Evolutionary conservation across 2,113 vertebrate species (phyloP), one percentile per base, ranked within the genome.

Genomic region (Australoheros scitulus): DNA sequence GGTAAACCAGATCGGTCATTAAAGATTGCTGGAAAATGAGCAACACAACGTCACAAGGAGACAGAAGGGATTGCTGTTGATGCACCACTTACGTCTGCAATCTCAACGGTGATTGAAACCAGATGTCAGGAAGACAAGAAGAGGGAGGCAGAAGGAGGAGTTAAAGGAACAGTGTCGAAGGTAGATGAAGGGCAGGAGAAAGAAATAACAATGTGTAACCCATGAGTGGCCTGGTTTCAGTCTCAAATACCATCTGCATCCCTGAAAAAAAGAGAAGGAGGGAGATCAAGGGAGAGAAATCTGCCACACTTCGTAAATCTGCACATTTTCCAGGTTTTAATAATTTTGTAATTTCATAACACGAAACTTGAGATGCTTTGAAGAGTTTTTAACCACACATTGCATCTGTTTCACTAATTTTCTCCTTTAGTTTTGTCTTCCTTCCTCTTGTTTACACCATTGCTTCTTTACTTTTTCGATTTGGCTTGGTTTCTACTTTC

Each of bases 71-170:
- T 57, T 74, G 81, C 80, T 83, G 79, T 79, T 91, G 88, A 90
- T 86, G 91, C 77, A 1, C 65, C 1, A 38, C 86, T 89, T 92
- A 87, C 61, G 76, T 87, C 83, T 65, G 32, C 86, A 90, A 92
- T 93, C 89, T 92, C 78, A 38, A 18, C 43, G 61, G n/a, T 72
- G 90, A 94, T 77, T 85, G 87, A 86, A 92, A 91, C 76, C 94
- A 93, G 94, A 92, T 94, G 94, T 91, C 1, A 24, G 82, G 81
- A 84, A 87, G 88, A 80, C 18, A 76, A 88, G 82, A 56, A 79
- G 70, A 11, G 82, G 77, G 82, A 88, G 84, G 58, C 47, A 57
- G 82, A 82, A 72, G 72, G 83, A 86, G 82, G 52, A 79, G 86
- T 61, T 56, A 17, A 59, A 83, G 68, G 76, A 84, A 61, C 43